Evolutionary conservation across 2,113 vertebrate species (phyloP).

Genomic region (Podiceps cristatus): DNA sequence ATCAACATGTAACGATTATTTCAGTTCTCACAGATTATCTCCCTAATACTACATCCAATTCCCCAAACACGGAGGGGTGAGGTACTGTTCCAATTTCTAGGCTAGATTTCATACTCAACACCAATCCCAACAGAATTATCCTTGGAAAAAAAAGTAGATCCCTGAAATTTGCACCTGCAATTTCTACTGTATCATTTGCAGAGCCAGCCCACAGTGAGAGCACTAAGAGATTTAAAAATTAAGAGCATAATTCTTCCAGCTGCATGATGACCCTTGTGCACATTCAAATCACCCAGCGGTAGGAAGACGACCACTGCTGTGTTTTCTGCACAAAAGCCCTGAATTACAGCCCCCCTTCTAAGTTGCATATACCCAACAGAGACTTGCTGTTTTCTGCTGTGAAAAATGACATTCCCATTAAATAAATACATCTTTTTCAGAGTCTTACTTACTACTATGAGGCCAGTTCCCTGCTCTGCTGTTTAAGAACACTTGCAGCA

Average conservation of each 20-base stretch:
- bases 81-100: neutral
- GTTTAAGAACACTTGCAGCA: neutral
- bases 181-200: neutral
- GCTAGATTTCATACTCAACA: neutral
- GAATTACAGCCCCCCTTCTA: neutral
- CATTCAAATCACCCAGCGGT: neutral
- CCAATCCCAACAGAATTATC: neutral
- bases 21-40: neutral
- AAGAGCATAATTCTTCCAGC: neutral
- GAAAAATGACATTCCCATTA: neutral
- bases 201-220: neutral
- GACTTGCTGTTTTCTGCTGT: conserved; percentile 1
- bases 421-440: neutral
- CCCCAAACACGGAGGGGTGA: neutral
- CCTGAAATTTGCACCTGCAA: neutral
- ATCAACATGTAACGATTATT: neutral
- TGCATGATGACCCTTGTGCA: neutral
- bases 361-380: neutral
- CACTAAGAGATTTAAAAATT: neutral
- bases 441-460: neutral
- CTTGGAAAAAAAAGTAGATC: neutral
- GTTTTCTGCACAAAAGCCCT: neutral
- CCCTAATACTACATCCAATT: neutral
- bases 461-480: neutral
- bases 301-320: neutral